Conservation (phyloP, 2,888 invertebrate genomes). For the Nasonovia ribisnigri region DNA sequence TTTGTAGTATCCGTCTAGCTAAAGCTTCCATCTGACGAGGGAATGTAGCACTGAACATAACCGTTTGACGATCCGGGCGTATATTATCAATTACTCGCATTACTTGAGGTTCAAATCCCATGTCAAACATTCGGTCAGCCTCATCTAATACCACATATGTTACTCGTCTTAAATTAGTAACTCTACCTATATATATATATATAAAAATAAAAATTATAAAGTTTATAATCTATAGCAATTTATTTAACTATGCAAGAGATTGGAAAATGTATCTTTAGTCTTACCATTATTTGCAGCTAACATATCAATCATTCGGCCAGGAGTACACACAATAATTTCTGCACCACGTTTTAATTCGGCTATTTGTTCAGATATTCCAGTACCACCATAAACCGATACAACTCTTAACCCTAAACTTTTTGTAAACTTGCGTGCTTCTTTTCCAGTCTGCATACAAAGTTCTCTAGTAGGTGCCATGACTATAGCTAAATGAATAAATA, state of each 20-base stretch:
- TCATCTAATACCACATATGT: slow-evolving; percentile 98
- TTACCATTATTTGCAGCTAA: slow-evolving; percentile 94
- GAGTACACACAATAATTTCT: slow-evolving; percentile 98
- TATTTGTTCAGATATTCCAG: slow-evolving; percentile 90
- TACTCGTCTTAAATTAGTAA: slow-evolving; percentile 95
- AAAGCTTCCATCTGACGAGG: slow-evolving; percentile 99
- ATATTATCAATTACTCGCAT: slow-evolving; percentile 98
- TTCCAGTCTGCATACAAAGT: slow-evolving; percentile 98
- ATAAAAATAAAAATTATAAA: neutral
- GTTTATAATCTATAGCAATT: neutral
- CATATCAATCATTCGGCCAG: slow-evolving; percentile 99
- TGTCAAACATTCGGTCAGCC: slow-evolving; percentile 99
- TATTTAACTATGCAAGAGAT: neutral
- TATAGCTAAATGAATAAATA: slow-evolving; percentile 75
- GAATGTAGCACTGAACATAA: slow-evolving; percentile 99
- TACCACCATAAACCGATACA: slow-evolving; percentile 98
- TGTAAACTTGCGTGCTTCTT: slow-evolving; percentile 94
- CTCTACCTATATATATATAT: slow-evolving; percentile 73
- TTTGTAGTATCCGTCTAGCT: slow-evolving; percentile 90
- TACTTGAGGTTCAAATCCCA: slow-evolving; percentile 99
- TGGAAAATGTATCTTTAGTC: slow-evolving; percentile 36
- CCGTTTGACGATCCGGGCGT: slow-evolving; percentile 96
- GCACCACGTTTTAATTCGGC: slow-evolving; percentile 96
- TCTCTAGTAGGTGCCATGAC: slow-evolving; percentile 99
- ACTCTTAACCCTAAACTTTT: slow-evolving; percentile 87